Percentiles rank a stretch among this genome's conserved stretches.
phyloP scores from a whole-genome alignment of 2,113 vertebrate species.

The Mustelus asterias region DNA sequence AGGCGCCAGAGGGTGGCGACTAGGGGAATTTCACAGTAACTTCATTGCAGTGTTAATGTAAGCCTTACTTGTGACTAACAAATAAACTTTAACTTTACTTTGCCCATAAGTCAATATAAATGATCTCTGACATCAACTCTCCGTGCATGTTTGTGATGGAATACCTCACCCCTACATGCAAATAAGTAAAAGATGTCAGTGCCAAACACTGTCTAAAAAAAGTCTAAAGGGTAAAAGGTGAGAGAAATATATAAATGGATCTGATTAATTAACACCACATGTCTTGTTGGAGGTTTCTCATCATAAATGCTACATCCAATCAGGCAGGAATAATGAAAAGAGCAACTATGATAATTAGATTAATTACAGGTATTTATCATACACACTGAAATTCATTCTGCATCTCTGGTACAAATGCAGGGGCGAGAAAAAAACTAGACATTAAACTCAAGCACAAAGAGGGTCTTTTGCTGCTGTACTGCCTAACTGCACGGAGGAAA shows the following conservation, averaged over 20 bases:
- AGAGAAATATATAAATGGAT: not conserved
- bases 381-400: not conserved
- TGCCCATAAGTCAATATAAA: not conserved
- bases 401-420: not conserved
- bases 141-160: not conserved
- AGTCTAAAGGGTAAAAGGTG: not conserved
- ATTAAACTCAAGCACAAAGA: not conserved
- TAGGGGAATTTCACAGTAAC: too few species aligned
- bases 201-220: not conserved
- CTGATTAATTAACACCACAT: slow-evolving; percentile 22
- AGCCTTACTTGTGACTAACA: too few species aligned
- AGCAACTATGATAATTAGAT: not conserved
- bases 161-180: not conserved
- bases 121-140: not conserved
- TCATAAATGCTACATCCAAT: slow-evolving; percentile 23
- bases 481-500: not conserved
- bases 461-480: not conserved
- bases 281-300: not conserved
- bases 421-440: not conserved
- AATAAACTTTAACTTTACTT: too few species aligned
- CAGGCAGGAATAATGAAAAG: slow-evolving; percentile 4
- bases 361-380: slow-evolving; percentile 3
- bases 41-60: too few species aligned
- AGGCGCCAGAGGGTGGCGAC: too few species aligned
- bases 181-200: not conserved